phyloP scores from a whole-genome alignment of 2,888 invertebrate species.

The Esperia sulphurella region DNA sequence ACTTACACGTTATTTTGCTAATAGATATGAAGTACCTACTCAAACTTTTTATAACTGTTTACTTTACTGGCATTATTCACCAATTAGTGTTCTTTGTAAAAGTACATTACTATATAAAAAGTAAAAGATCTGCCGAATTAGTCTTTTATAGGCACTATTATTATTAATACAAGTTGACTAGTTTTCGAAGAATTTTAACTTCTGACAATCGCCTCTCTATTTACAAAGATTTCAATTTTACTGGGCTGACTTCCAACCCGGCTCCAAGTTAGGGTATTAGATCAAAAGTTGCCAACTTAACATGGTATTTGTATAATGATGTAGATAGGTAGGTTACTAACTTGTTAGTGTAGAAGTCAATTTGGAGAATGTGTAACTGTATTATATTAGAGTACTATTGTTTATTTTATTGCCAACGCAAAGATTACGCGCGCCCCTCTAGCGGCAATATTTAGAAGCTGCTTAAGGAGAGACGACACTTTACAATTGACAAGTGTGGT shows the following conservation, averaged over 20 bases:
- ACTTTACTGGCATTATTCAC: conserved; percentile 42
- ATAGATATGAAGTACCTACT: background rate
- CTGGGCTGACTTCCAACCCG: conserved; percentile 38
- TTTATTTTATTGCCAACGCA: conserved; percentile 17
- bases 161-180: conserved; percentile 46
- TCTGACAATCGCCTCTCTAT: conserved; percentile 51
- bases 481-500: no score
- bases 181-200: conserved; percentile 60
- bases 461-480: no score
- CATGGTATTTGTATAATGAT: conserved; percentile 54
- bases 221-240: conserved; percentile 42
- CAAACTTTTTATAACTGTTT: background rate
- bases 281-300: conserved; percentile 32
- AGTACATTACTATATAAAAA: conserved; percentile 39
- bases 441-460: conserved; percentile 3
- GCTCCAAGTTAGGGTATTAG: conserved; percentile 32
- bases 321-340: conserved; percentile 48
- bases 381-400: conserved; percentile 33
- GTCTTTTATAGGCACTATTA: conserved; percentile 58
- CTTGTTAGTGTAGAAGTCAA: conserved; percentile 63
- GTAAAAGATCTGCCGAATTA: conserved; percentile 71
- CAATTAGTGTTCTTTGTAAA: conserved; percentile 68
- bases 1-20: conserved; percentile 10
- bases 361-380: conserved; percentile 53
- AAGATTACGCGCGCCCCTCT: no score